Base-by-base conservation (phyloP, 1,140 invertebrate species). In the Drosophila trapezifrons region DNA sequence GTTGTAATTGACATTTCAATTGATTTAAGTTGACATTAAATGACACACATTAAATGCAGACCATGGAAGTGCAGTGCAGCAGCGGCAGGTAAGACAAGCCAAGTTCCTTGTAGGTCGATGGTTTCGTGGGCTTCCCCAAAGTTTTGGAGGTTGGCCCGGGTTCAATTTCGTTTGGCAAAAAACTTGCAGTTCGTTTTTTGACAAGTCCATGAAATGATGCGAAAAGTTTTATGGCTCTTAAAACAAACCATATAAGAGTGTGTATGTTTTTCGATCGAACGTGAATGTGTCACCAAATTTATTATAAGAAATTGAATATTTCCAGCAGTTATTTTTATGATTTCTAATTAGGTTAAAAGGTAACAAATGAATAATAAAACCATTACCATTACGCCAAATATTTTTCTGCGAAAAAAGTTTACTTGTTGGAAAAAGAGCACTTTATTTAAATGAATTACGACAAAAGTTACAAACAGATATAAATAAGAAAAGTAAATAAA, bases 1-100 rank as follows among this genome's bases (percentile, higher is more conserved):
- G 59, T 69, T 80, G 81, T 84, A 80, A 85, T 80, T 84, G 80
- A 77, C 76, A 83, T 80, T 84, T 85, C 80, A 84, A 84, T 84
- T 84, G 80, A 84, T 84, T 84, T 84, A 77, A 84, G 80, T 85
- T 84, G 80, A 85, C 80, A 84, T 85, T 80, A 80, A 80, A 65
- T 58, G 77, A 58, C 71, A 76, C 63, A 79, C 52, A 79, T 57
- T 71, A 76, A 70, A 75, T 70, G 42, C 75, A 78, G 51, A 57
- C 54, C 47, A 32, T 43, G 38, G 38, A 46, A 51, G 52, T 56
- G 17, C 37, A 47, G 3, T 18, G 37, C 37, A 38, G 35, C 35
- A 51, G 29, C 12, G 20, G 49, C 18, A 67, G 66, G 66, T 55
- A 55, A 35, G 20, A 43, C 37, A 70, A 54, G 46, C 29, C 17